Base-by-base conservation (phyloP, 1,140 invertebrate genomes). In the Littorina saxatilis region DNA sequence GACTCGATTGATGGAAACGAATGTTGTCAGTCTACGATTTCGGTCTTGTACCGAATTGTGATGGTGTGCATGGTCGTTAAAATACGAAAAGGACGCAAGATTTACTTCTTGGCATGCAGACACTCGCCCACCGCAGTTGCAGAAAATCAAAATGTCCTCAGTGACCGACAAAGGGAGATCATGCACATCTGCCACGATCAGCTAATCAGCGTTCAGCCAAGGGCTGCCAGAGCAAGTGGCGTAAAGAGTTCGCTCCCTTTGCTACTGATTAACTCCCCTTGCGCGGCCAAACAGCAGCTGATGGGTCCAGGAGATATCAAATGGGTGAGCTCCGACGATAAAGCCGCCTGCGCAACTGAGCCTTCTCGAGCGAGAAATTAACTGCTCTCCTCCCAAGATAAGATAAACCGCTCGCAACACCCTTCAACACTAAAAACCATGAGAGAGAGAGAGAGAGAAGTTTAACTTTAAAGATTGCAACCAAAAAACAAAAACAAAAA, bases 351-450 rank as follows among this genome's bases (percentile, higher is more conserved):
- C 66, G 13, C 35, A 23, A 20, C 66, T 39, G 66, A 32, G 37
- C 15, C 66, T 32, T 39, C 35, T 68, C 35, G 66, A 39, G 66
- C 66, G 66, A 68, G 66, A 68, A 68, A 68, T 68, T 68, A 68
- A 66, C 43, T 47, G 43, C 43, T 47, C 43, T n/a, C 43, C 7
- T 5, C 43, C 5, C 7, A 61, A 61, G 58, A 61, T 61, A 61
- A 61, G 58, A 61, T 61, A 61, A 61, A 61, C 58, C 58, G 58
- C n/a, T 61, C n/a, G 20, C 20, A 61, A 61, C 58, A 47, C 43
- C 58, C 58, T 23, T 23, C 58, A 61, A 29, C 58, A 29, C 58
- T 23, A 23, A 61, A 61, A 47, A 47, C 5, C 43, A 17, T 47
- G 27, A 61, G 20, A 29, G 20, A 61, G 58, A 29, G 27, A 23